Base-by-base conservation (phyloP, 2,797 vertebrate genomes). In the Bufotes viridis region DNA sequence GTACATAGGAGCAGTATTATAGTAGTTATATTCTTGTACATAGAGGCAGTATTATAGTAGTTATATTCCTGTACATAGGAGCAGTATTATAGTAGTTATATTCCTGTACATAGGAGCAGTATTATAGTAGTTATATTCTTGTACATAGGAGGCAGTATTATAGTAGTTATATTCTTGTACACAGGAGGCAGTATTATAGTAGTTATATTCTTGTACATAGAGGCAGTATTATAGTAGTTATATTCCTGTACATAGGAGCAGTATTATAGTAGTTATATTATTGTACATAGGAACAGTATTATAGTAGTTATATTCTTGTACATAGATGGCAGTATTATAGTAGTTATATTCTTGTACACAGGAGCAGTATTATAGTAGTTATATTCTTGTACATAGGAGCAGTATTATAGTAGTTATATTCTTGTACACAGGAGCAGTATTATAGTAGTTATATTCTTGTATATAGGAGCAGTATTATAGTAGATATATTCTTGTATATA, bases 241-340 rank as follows among this genome's bases (percentile, higher is more conserved):
- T 74, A 74, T 74, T 74, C 70, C 49, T 74, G 70, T 42, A 74
- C 18, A 74, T 49, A 42, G 70, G 70, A 10, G 70, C 70, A 74
- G 29, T 74, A 74, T 74, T 74, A 74, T 74, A 74, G 70, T 74
- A 74, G 29, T 74, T 74, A 74, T 42, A 74, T 74, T 42, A 34
- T 20, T 74, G 70, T 74, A 74, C 15, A 49, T 74, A 20, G 70
- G 70, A 6, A 34, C 70, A 74, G 70, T 74, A 74, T 74, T 74
- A 18, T 74, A 42, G 34, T 70, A 70, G 67, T 70, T 70, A 34
- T 70, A 34, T 70, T 34, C 34, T 42, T 42, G 70, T 74, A 74
- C 11, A 74, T 74, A 20, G 70, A 34, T n/a, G 5, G 70, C 70
- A 74, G 70, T 74, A 42, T 20, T 74, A 74, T 42, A 42, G 29